Conservation (phyloP, 2,888 invertebrate genomes). For the Sycophila texana region DNA sequence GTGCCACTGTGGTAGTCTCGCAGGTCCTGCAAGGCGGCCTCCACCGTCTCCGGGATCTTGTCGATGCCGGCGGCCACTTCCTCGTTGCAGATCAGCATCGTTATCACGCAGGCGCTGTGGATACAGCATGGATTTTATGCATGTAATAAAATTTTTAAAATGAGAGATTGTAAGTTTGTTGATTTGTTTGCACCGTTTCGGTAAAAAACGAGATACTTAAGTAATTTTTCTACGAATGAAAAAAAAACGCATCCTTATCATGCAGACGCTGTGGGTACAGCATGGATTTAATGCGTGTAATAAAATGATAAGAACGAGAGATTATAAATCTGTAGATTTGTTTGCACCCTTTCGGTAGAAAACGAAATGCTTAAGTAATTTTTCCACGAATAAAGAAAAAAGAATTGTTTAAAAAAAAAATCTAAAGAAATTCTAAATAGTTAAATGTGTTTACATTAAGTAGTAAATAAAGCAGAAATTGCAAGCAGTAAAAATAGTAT, state of each 20-base stretch:
- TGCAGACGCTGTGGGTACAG: slow-evolving; percentile 77
- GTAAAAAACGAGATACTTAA: neutral
- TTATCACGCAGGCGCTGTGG: slow-evolving; percentile 78
- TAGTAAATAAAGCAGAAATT: too few species aligned
- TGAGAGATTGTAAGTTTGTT: too few species aligned
- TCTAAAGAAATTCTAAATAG: neutral
- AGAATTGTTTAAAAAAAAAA: neutral
- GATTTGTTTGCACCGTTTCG: neutral
- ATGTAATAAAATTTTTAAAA: too few species aligned
- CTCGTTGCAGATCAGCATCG: slow-evolving; percentile 82
- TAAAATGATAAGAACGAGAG: too few species aligned
- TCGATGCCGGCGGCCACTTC: slow-evolving; percentile 79
- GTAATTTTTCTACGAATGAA: too few species aligned
- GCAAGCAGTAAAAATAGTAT: too few species aligned
- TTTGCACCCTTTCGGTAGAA: neutral
- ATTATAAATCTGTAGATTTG: neutral
- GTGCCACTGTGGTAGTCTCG: slow-evolving; percentile 81
- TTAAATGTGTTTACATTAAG: neutral
- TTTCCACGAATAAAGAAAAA: too few species aligned
- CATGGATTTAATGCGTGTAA: too few species aligned
- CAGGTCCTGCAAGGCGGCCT: slow-evolving; percentile 80
- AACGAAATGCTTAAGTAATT: neutral
- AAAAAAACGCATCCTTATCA: slow-evolving; percentile 77
- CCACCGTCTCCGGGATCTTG: slow-evolving; percentile 77
- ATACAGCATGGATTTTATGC: too few species aligned